Evolutionary conservation across 1,140 invertebrate species (phyloP).

Genomic region (Camponotus vicinus): DNA sequence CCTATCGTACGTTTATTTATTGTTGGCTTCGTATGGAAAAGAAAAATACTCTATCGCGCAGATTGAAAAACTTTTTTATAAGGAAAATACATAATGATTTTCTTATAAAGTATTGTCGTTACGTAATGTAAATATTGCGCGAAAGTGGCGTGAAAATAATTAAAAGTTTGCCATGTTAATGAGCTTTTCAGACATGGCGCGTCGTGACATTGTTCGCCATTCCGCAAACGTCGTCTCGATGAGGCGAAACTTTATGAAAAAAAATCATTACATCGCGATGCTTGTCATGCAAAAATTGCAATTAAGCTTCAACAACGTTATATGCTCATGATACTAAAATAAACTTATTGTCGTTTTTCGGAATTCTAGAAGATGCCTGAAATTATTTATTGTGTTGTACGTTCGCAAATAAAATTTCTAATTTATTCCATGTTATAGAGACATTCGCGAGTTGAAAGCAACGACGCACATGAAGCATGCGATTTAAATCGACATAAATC

Average conservation of each 20-base stretch:
- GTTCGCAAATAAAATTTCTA: background rate
- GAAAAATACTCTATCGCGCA: background rate
- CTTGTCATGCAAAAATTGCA: constrained; percentile 45
- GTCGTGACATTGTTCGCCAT: constrained; percentile 45
- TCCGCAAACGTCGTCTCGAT: constrained; percentile 38
- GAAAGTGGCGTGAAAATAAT: constrained; percentile 44
- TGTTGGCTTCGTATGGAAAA: too few relatives aligned
- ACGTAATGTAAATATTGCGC: constrained; percentile 17
- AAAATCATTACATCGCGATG: constrained; percentile 35
- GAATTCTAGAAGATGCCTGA: constrained; percentile 21
- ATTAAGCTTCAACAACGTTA: constrained; percentile 19
- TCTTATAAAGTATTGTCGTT: constrained; percentile 2
- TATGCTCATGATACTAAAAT: background rate
- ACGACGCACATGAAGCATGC: background rate
- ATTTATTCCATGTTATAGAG: constrained; percentile 9
- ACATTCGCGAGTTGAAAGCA: background rate
- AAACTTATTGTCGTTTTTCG: constrained; percentile 40
- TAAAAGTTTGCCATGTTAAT: constrained; percentile 51
- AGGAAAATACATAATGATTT: constrained; percentile 19
- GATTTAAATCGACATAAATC: constrained; percentile 22
- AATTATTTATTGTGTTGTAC: background rate
- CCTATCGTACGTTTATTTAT: background rate
- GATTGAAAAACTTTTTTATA: background rate
- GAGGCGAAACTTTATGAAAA: constrained; percentile 40
- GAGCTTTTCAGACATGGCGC: constrained; percentile 48